Evolutionary conservation across 2,113 vertebrate species (phyloP).

Genomic region (Anguilla rostrata): DNA sequence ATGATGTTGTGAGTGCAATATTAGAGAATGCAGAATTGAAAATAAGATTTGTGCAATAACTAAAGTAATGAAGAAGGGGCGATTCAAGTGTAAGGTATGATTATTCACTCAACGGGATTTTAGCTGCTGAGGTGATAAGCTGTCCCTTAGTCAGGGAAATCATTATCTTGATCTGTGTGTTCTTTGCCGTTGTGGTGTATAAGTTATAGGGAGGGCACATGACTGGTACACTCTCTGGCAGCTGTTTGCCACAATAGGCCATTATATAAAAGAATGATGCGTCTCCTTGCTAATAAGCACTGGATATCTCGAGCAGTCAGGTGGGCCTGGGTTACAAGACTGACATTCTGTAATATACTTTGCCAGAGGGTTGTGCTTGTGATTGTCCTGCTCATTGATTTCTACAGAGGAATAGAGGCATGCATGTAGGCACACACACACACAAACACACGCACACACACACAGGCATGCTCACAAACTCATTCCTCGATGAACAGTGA

Average conservation of each 20-base stretch:
- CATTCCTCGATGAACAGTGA: not conserved
- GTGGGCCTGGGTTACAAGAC: not conserved
- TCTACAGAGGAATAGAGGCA: slow-evolving; percentile 31
- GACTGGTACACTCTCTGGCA: not conserved
- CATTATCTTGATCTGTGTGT: not conserved
- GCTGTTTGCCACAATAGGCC: not conserved
- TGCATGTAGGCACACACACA: slow-evolving; percentile 19
- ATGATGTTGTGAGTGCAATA: not conserved
- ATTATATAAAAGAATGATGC: not conserved
- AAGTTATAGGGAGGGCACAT: not conserved
- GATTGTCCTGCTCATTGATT: not conserved
- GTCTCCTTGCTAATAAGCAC: not conserved
- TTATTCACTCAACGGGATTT: slow-evolving; percentile 9
- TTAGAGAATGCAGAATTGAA: not conserved
- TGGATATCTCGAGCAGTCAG: not conserved
- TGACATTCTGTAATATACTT: not conserved
- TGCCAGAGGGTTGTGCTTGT: not conserved
- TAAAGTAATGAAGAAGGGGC: not conserved
- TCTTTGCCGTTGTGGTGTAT: not conserved
- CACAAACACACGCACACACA: slow-evolving; percentile 3
- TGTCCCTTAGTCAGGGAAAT: not conserved
- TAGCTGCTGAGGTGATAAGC: not conserved
- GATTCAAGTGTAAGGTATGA: slow-evolving; percentile 30
- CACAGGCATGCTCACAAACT: not conserved
- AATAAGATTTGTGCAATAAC: not conserved